Base-by-base conservation (phyloP, 2,797 vertebrate species). In the Chanos chanos region DNA sequence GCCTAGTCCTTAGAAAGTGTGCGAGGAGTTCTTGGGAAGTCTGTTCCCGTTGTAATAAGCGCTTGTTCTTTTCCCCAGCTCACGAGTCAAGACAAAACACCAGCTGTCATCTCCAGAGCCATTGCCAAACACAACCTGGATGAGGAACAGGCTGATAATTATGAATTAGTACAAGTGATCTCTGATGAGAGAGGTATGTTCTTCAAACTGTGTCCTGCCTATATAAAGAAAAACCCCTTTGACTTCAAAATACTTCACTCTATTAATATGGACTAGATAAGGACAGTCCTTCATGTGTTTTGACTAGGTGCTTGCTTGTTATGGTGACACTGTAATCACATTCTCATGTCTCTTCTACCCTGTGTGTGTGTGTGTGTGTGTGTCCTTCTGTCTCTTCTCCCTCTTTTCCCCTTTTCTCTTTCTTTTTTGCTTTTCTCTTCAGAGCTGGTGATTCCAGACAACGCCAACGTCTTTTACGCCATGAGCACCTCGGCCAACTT, bases 401-500 rank as follows among this genome's bases (percentile, higher is more conserved):
- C 33, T 7, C 10, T 21, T 22, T 19, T 36, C n/a, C 10, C 52
- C 15, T 31, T 9, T 8, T 5, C 8, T 48, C 6, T 18, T 56
- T 48, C 41, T 21, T 15, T 9, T 1, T 4, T 34, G n/a, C 1
- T 73, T 6, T 12, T 40, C 24, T 58, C 64, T 37, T n/a, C 80
- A 98, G 95, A 97, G 73, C 85, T 98, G 33, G 87, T 94, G 73
- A 92, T 98, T 64, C 95, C 95, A 0, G 88, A 90, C 51, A 92
- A 92, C 0, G 94, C 92, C 51, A 98, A 98, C 0, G 94, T 98
- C 37, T 98, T 96, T 62, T 98, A 97, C 0, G 94, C 93, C 81
- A 98, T 98, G 95, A 97, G 95, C 84, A 95, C 91, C 71, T 91
- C 91, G 0, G 93, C 85, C 0, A 95, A 94, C 82, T 98, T 93